Percentiles rank a stretch among this genome's conserved stretches.
Evolutionary conservation across 1,140 invertebrate species (phyloP).

Genomic region (Steinernema khuongi): DNA sequence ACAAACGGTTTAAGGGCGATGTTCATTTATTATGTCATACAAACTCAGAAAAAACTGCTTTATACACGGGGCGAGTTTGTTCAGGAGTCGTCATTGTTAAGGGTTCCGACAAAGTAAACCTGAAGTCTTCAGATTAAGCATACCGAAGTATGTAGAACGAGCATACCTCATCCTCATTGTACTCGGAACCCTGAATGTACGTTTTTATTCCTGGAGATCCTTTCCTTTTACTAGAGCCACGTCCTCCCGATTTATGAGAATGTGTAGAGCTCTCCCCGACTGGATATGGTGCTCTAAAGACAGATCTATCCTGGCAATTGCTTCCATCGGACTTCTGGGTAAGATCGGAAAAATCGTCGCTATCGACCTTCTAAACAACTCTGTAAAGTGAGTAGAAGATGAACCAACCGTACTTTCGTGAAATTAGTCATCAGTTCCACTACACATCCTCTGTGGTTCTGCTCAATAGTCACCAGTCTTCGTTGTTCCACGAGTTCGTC

Average conservation of each 20-base stretch:
- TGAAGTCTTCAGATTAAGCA: not conserved
- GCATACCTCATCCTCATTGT: not conserved
- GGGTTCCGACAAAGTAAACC: not conserved
- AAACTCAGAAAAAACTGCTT: too few relatives aligned
- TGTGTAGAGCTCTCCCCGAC: not conserved
- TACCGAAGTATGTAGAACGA: not conserved
- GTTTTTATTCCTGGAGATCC: conserved; percentile 9
- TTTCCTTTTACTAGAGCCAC: not conserved
- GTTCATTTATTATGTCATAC: too few relatives aligned
- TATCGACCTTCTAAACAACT: not conserved
- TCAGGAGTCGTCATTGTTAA: conserved; percentile 9
- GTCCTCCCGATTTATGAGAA: not conserved
- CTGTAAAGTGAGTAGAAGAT: not conserved
- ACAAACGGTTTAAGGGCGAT: too few relatives aligned
- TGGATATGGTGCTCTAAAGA: not conserved
- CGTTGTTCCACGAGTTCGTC: not conserved
- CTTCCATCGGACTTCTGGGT: not conserved
- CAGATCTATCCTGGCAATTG: not conserved
- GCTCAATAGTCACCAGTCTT: not conserved
- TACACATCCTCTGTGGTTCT: not conserved
- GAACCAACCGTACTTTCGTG: not conserved
- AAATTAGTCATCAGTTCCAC: conserved; percentile 6
- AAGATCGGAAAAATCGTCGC: not conserved
- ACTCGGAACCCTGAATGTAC: not conserved
- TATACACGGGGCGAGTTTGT: too few relatives aligned